These are phyloP conservation scores for Palaemon carinicauda DNA, from an alignment of 1,140 invertebrate genomes.

Conservation along the genomic window DNA sequence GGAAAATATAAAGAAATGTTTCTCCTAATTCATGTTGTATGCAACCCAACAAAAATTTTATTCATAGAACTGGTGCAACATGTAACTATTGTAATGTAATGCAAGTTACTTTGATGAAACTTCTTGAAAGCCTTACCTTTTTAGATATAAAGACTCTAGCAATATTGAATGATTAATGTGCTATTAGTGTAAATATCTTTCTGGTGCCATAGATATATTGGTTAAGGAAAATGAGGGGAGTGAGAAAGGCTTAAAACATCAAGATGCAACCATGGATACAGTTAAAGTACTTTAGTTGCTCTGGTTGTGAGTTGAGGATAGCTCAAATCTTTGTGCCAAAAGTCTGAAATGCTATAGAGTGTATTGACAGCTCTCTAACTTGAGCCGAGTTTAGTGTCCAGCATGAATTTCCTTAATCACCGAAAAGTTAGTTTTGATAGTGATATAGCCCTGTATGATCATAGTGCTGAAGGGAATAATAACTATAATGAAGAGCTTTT, in stretches of 20 bases:
- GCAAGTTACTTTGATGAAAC: background rate
- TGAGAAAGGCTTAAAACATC: slow-evolving; percentile 12
- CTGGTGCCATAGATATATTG: slow-evolving; percentile 36
- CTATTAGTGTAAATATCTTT: slow-evolving; percentile 34
- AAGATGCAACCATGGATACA: slow-evolving; percentile 10
- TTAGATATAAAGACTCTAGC: slow-evolving; percentile 24
- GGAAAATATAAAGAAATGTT: too few species aligned
- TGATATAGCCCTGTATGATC: too few species aligned
- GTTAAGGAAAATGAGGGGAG: slow-evolving; percentile 2
- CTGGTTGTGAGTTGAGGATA: slow-evolving; percentile 38
- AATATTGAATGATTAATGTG: slow-evolving; percentile 31
- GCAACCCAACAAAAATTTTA: too few species aligned
- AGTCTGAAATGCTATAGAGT: slow-evolving; percentile 19
- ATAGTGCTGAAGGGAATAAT: background rate
- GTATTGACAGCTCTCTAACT: slow-evolving; percentile 15
- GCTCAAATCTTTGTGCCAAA: slow-evolving; percentile 49
- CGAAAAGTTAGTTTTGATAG: too few species aligned
- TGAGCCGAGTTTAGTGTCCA: slow-evolving; percentile 2
- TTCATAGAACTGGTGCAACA: too few species aligned
- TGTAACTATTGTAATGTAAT: too few species aligned
- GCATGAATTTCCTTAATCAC: background rate
- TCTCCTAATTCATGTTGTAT: too few species aligned
- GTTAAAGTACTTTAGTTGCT: slow-evolving; percentile 18
- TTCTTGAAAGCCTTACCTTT: slow-evolving; percentile 23
- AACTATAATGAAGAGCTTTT: background rate